Evolutionary conservation across 2,797 vertebrate species (phyloP), one percentile per base, ranked within the genome.

Genomic region (Chaunax sp.): DNA sequence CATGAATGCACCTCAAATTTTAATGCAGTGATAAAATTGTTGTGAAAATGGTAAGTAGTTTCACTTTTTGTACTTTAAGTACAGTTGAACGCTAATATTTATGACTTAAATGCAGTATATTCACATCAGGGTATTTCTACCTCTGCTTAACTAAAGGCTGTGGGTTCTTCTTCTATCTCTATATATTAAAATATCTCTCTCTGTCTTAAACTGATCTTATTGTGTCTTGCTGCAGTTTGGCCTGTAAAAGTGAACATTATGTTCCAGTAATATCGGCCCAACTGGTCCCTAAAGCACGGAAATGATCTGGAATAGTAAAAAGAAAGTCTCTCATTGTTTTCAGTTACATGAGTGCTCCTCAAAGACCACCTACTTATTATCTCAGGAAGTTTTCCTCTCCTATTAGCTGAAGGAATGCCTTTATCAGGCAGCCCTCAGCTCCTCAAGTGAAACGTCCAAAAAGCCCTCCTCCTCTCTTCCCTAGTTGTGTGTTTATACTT

Each of bases 391-490:
- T 26, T 53, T 63, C 47, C 25, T 64, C 35, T 25, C 18, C 64
- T 80, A 85, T 83, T 77, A 81, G 61, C 60, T 64, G 18, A 1
- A 75, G 75, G 86, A 89, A 89, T 89, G 81, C 56, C 78, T 83
- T 79, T 85, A 84, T 89, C 78, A 76, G 70, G 67, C 47, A 70
- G 58, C 83, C 83, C 78, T 68, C 78, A 85, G 67, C 58, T 52
- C 54, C n/a, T n/a, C n/a, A 26, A 85, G 64, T 80, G 62, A 64
- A 81, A 82, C 80, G 78, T 56, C 55, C 66, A 28, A 69, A 80
- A 70, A 37, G 19, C 9, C 37, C 69, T 78, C 50, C 50, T 58
- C 69, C 25, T 59, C 65, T 65, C 20, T 28, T 37, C 30, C 61
- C 10, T 64, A 25, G 72, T 66, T 74, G 62, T 64, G 66, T 87